Percentiles rank a stretch among this genome's conserved stretches.
These are phyloP conservation scores for Atethmia centrago DNA, from an alignment of 2,888 invertebrate species.

Conservation along the genomic window DNA sequence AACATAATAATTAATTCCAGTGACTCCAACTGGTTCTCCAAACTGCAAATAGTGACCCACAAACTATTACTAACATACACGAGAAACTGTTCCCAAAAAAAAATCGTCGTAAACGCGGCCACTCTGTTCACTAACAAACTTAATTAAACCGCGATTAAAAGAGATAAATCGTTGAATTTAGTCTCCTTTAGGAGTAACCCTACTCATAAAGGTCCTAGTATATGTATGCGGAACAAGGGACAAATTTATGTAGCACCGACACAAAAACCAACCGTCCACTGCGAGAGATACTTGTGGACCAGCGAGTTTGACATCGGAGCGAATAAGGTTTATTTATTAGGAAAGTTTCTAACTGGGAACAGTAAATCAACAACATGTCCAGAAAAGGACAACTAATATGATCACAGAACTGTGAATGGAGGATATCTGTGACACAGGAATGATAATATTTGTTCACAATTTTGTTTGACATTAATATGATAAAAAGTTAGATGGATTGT, in stretches of 20 bases:
- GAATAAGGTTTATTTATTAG: constrained; percentile 89
- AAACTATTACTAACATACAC: not conserved
- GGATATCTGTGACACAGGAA: constrained; percentile 68
- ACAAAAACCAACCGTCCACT: constrained; percentile 84
- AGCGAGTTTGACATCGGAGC: constrained; percentile 86
- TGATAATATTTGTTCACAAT: constrained; percentile 72
- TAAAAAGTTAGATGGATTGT: constrained; percentile 68
- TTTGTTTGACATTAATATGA: constrained; percentile 72
- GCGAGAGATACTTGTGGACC: constrained; percentile 83
- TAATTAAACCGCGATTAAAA: constrained; percentile 85
- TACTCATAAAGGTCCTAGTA: constrained; percentile 86
- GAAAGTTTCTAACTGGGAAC: constrained; percentile 85
- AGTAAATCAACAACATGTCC: constrained; percentile 86
- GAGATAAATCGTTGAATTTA: constrained; percentile 85
- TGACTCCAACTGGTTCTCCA: not conserved
- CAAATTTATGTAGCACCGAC: constrained; percentile 84
- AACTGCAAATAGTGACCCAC: not conserved
- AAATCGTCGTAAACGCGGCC: constrained; percentile 53
- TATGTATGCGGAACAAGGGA: constrained; percentile 82
- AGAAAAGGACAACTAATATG: constrained; percentile 68
- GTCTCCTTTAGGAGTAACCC: constrained; percentile 80
- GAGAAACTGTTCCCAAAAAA: constrained; percentile 46
- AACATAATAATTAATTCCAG: not conserved
- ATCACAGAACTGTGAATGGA: constrained; percentile 68
- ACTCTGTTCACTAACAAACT: constrained; percentile 73